Conservation (phyloP, 2,888 invertebrate genomes). For the Papilio demoleus region DNA sequence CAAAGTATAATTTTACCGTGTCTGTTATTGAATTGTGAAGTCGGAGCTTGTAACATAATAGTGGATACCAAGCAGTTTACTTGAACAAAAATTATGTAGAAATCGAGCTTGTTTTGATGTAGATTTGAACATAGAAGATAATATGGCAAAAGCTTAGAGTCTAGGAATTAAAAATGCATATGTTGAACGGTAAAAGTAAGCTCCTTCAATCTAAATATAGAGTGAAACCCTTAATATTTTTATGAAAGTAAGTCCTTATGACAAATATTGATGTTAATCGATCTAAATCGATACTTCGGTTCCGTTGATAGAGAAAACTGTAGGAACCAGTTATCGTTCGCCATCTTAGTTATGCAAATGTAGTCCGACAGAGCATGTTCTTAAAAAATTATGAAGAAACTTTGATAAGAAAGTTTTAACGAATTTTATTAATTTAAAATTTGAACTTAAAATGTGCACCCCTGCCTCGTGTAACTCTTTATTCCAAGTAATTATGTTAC, state of each 20-base stretch:
- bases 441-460: background rate
- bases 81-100: too few species aligned
- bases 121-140: too few species aligned
- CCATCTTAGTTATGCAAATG: constrained; percentile 38
- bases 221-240: background rate
- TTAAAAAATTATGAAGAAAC: constrained; percentile 28
- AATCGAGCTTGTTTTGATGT: too few species aligned
- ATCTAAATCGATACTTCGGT: constrained; percentile 17
- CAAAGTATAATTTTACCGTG: too few species aligned
- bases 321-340: constrained; percentile 31
- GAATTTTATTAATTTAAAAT: background rate
- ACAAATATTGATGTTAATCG: background rate
- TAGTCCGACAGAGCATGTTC: constrained; percentile 18
- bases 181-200: too few species aligned
- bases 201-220: background rate
- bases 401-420: constrained; percentile 3
- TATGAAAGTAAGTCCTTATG: constrained; percentile 15
- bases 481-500: too few species aligned
- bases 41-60: background rate
- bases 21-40: background rate
- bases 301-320: constrained; percentile 34
- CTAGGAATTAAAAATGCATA: background rate
- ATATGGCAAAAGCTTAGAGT: background rate
- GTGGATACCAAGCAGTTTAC: background rate
- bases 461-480: too few species aligned